These are phyloP conservation scores for Agrypnia vestita DNA, from an alignment of 1,140 invertebrate genomes.

Conservation along the genomic window DNA sequence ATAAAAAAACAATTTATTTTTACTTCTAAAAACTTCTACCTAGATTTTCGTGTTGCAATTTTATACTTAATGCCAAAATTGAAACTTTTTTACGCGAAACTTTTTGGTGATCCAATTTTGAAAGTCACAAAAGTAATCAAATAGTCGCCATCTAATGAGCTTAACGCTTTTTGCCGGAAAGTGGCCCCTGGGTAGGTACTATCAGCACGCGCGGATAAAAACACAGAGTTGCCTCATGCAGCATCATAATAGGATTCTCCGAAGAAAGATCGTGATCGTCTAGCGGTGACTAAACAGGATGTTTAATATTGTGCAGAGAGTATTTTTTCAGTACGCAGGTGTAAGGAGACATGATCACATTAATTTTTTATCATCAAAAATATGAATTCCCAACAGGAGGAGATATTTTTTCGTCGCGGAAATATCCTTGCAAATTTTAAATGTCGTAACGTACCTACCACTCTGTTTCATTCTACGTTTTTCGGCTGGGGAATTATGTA, in stretches of 20 bases:
- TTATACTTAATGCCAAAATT: background rate
- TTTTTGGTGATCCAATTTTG: background rate
- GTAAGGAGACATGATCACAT: too few species aligned
- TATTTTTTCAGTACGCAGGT: too few species aligned
- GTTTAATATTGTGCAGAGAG: background rate
- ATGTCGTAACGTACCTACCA: too few species aligned
- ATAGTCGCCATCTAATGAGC: constrained; percentile 13
- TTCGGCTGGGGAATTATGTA: too few species aligned
- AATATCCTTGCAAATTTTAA: too few species aligned
- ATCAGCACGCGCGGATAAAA: background rate
- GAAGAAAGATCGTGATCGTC: background rate
- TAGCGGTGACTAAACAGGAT: background rate
- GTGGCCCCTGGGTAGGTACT: background rate
- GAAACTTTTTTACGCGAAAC: constrained; percentile 5
- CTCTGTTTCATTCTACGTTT: too few species aligned
- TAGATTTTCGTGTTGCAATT: constrained; percentile 1
- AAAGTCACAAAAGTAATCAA: constrained; percentile 14
- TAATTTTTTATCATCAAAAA: too few species aligned
- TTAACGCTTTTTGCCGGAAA: background rate
- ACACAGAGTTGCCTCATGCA: constrained; percentile 2
- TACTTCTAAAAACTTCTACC: background rate
- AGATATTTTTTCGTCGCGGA: too few species aligned
- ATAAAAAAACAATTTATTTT: constrained; percentile 16
- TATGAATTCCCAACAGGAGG: too few species aligned
- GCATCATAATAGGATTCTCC: background rate